Conservation (phyloP, 2,113 vertebrate genomes). For the Axis porcinus region DNA sequence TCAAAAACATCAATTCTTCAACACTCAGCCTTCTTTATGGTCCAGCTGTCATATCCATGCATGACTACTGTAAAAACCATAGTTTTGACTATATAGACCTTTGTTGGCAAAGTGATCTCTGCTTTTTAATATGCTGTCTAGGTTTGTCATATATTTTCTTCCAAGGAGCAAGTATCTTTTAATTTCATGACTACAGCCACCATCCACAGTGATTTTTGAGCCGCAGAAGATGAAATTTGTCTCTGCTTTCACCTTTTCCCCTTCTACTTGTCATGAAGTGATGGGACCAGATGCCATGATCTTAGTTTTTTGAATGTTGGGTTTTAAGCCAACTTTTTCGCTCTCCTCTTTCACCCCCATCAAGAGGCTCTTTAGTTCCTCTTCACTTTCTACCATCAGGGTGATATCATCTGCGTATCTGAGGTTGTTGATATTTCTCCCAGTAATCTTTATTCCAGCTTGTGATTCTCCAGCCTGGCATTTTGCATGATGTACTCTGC, state of each 20-base stretch:
- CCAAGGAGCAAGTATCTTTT: neutral
- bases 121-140: neutral
- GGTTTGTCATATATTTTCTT: neutral
- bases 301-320: neutral
- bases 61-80: neutral
- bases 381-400: neutral
- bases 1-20: neutral
- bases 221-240: neutral
- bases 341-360: neutral
- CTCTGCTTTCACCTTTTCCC: neutral
- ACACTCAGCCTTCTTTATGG: neutral
- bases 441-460: neutral
- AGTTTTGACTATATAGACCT: neutral
- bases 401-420: neutral
- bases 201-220: neutral
- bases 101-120: neutral
- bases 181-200: neutral
- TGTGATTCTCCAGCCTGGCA: neutral
- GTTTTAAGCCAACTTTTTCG: neutral
- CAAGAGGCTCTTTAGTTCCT: neutral
- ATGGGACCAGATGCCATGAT: neutral
- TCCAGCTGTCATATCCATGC: neutral
- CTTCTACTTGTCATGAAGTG: neutral
- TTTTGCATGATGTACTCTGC: neutral
- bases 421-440: neutral